Evolutionary conservation across 30 jellyfish, hydroid and myxozoan genomes (phyloP).

Genomic region (Chironex yamaguchii): DNA sequence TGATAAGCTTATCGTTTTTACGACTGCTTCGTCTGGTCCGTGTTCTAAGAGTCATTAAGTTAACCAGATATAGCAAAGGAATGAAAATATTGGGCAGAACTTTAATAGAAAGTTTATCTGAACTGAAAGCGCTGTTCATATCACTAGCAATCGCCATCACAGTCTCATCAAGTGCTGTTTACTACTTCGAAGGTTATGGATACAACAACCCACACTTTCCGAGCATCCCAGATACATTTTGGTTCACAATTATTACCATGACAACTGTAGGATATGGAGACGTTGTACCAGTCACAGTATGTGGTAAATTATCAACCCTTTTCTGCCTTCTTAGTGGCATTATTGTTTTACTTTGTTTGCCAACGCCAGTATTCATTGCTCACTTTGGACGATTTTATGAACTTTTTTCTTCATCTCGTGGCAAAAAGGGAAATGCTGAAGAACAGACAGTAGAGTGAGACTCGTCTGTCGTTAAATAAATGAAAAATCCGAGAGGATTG

Average conservation of each 20-base stretch:
- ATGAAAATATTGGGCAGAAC: conserved; percentile 59
- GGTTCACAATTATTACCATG: conserved; percentile 76
- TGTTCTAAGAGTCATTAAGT: conserved; percentile 43
- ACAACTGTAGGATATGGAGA: conserved; percentile 82
- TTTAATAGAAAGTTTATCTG: conserved; percentile 30
- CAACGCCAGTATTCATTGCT: conserved; percentile 74
- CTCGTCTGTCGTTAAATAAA: no score
- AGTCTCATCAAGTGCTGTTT: conserved; percentile 48
- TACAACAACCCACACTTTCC: not conserved
- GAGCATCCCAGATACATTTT: conserved; percentile 68
- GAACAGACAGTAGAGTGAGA: no score
- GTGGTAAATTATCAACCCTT: conserved; percentile 43
- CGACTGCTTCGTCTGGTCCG: conserved; percentile 65
- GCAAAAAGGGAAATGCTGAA: no score
- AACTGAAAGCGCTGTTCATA: conserved; percentile 51
- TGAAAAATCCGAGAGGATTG: no score
- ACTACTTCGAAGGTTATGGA: conserved; percentile 44
- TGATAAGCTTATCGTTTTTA: conserved; percentile 40
- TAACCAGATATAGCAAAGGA: conserved; percentile 68
- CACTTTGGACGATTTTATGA: conserved; percentile 49
- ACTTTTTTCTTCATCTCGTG: no score
- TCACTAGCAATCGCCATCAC: conserved; percentile 53
- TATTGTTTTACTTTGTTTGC: conserved; percentile 54
- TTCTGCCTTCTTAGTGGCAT: conserved; percentile 58
- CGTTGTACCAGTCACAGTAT: conserved; percentile 63